These are phyloP conservation scores for Clarias gariepinus DNA, from an alignment of 2,113 vertebrate species.

Conservation along the genomic window DNA sequence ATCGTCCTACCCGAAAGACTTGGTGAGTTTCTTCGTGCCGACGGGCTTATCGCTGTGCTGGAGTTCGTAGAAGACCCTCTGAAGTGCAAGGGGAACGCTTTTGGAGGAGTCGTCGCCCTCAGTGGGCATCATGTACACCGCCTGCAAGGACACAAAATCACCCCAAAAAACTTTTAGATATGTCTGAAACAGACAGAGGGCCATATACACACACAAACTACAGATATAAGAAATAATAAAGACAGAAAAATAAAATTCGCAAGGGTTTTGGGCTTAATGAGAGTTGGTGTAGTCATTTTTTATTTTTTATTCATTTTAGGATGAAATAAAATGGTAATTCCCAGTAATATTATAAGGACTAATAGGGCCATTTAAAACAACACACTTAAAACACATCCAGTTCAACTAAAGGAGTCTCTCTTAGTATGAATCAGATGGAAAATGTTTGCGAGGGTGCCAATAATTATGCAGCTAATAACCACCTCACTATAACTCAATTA, in stretches of 20 bases:
- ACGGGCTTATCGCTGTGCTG: slow-evolving; percentile 99
- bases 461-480: not conserved
- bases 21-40: slow-evolving; percentile 98
- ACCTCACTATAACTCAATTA: not conserved
- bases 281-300: too few relatives aligned
- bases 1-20: slow-evolving; percentile 91
- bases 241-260: not conserved
- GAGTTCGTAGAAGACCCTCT: slow-evolving; percentile 97
- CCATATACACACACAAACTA: not conserved
- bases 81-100: slow-evolving; percentile 94
- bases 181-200: not conserved
- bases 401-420: not conserved
- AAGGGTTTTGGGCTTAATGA: not conserved
- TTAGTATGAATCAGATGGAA: too few relatives aligned
- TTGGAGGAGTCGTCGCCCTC: slow-evolving; percentile 98
- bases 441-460: not conserved
- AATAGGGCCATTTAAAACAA: too few relatives aligned
- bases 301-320: too few relatives aligned
- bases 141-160: slow-evolving; percentile 70
- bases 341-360: too few relatives aligned
- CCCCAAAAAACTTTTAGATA: not conserved
- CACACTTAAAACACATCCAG: not conserved
- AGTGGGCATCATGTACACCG: slow-evolving; percentile 99
- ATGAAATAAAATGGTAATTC: too few relatives aligned
- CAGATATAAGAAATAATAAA: not conserved